A percentile compares a stretch with the other conserved stretches of the same genome.
Evolutionary conservation across 2,797 vertebrate species (phyloP).

Genomic region (Gypaetus barbatus): DNA sequence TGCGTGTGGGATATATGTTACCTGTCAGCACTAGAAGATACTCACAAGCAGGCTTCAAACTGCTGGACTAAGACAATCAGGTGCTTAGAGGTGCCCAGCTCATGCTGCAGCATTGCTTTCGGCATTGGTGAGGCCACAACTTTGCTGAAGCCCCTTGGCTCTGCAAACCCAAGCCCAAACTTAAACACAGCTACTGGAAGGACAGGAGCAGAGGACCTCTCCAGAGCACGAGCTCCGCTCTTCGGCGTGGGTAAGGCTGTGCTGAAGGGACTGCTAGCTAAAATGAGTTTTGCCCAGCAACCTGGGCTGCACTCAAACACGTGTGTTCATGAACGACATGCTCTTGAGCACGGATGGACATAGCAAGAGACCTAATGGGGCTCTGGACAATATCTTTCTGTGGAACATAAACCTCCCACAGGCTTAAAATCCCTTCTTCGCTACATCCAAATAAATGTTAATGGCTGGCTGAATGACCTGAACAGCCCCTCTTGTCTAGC

Average conservation of each 20-base stretch:
- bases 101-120: neutral
- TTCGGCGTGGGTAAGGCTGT: neutral
- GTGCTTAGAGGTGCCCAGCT: neutral
- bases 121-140: neutral
- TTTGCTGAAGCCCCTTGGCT: neutral
- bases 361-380: neutral
- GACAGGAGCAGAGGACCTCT: neutral
- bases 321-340: fast-evolving
- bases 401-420: neutral
- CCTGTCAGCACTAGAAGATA: neutral
- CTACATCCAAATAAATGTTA: neutral
- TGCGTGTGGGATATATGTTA: neutral
- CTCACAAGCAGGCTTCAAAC: neutral
- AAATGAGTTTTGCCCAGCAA: neutral
- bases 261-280: neutral
- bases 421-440: neutral
- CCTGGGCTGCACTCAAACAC: neutral
- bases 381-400: neutral
- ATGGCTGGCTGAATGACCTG: neutral
- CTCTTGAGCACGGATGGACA: neutral
- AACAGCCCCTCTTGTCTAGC: neutral
- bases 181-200: neutral
- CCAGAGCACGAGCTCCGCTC: neutral
- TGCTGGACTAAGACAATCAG: neutral
- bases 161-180: neutral